phyloP scores from a whole-genome alignment of 2,888 invertebrate species.

The Pollenia griseotomentosa region DNA sequence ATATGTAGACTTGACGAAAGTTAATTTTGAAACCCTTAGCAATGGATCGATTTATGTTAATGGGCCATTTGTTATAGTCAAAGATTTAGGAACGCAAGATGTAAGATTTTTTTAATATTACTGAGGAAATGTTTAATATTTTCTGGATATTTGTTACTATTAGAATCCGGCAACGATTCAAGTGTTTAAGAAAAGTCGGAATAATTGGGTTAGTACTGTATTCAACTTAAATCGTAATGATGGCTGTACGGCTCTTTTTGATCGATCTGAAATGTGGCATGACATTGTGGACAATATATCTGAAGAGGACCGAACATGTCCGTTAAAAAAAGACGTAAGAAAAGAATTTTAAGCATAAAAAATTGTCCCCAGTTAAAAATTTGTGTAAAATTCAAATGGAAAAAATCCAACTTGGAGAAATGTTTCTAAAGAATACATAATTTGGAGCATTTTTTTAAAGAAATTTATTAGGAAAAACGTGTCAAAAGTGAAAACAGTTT shows the following conservation, averaged over 20 bases:
- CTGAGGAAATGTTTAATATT: not conserved
- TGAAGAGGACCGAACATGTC: not conserved
- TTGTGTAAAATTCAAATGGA: no score
- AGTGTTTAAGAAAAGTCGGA: conserved; percentile 12
- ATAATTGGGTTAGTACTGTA: conserved; percentile 9
- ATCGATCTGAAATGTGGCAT: not conserved
- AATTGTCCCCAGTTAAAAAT: no score
- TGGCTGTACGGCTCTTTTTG: conserved; percentile 1
- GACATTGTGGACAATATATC: not conserved
- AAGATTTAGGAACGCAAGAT: not conserved
- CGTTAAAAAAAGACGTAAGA: not conserved
- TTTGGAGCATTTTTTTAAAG: no score
- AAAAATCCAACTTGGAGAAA: no score
- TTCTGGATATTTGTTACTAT: not conserved
- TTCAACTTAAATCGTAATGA: not conserved
- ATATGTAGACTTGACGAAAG: not conserved
- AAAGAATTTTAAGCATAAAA: no score
- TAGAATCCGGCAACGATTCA: not conserved
- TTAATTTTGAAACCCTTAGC: not conserved
- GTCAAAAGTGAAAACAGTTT: no score
- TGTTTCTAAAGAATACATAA: no score
- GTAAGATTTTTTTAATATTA: not conserved
- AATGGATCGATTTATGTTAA: conserved; percentile 6
- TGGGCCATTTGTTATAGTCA: not conserved
- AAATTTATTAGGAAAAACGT: no score